phyloP scores from a whole-genome alignment of 1,140 invertebrate genomes.

The Nautilus pompilius region DNA sequence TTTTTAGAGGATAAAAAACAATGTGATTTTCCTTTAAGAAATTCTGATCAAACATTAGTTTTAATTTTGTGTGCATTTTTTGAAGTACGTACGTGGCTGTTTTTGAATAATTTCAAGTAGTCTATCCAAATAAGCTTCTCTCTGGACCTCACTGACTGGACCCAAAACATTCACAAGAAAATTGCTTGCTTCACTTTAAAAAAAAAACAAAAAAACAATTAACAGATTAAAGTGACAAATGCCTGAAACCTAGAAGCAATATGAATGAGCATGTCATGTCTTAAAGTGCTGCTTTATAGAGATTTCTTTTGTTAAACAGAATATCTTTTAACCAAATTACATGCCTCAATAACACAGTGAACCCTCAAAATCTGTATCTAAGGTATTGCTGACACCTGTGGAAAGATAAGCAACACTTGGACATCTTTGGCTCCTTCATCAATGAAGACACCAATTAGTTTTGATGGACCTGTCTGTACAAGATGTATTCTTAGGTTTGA shows the following conservation, averaged over 20 bases:
- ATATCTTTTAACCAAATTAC: not conserved
- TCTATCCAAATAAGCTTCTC: slow-evolving; percentile 63
- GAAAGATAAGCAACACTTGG: too few relatives aligned
- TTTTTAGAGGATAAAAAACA: not conserved
- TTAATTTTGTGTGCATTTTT: not conserved
- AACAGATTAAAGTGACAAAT: not conserved
- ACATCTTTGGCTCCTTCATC: too few relatives aligned
- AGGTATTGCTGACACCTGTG: too few relatives aligned
- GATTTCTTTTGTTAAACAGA: not conserved
- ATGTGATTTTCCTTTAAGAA: not conserved
- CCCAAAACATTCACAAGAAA: slow-evolving; percentile 62
- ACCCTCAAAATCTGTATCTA: too few relatives aligned
- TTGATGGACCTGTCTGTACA: too few relatives aligned
- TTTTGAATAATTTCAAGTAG: slow-evolving; percentile 69
- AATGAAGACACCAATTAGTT: too few relatives aligned
- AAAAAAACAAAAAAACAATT: slow-evolving; percentile 36
- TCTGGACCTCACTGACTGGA: slow-evolving; percentile 57
- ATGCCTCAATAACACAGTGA: not conserved
- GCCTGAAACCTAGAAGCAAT: not conserved
- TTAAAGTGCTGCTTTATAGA: not conserved
- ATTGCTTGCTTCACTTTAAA: slow-evolving; percentile 65
- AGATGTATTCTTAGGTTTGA: too few relatives aligned
- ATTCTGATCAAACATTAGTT: not conserved
- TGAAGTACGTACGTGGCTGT: slow-evolving; percentile 57
- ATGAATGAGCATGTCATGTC: not conserved